Evolutionary conservation across 2,888 invertebrate species (phyloP), one percentile per base, ranked within the genome.

Genomic region (Andrena dorsata): DNA sequence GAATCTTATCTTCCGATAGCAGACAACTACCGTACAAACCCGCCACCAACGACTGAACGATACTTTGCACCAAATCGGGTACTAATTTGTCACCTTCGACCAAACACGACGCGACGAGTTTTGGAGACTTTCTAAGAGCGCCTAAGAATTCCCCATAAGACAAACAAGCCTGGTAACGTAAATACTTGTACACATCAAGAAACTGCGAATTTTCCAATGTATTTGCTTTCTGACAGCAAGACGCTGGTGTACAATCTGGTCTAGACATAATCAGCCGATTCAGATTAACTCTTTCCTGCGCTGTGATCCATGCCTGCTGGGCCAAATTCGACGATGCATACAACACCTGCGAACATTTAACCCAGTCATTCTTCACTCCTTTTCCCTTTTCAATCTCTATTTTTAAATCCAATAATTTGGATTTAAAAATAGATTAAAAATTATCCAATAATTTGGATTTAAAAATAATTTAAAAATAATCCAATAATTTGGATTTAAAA

Each of bases 221-320:
- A 91, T 96, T 96, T 60, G 96, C 95, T 87, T 96, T 95, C 88
- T 97, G 96, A 93, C 97, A 97, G 89, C 97, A 97, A 30, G 96
- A 95, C 26, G 97, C 95, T 2, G 98, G 97, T 30, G 97, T 96
- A 68, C 96, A 95, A 90, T 97, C 97, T 69, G 96, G 96, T 85
- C 96, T 95, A 64, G 97, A 96, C 56, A 97, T 95, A 83, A 97
- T 96, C 89, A 98, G 94, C 89, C 96, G 96, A 86, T 97, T 97
- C 32, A 98, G 95, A 93, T 97, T 97, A 85, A 97, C 96, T 86
- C 97, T 95, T 94, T 98, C 98, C 94, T 98, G 97, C 2, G 97
- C 96, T 82, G 97, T 97, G 82, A 98, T 96, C 98, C 98, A 99
- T 49, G 98, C 97, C 80, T 96, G 95, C 94, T 97, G 96, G 32